Conservation (phyloP, 2,113 vertebrate species). For the Cinclus cinclus region DNA sequence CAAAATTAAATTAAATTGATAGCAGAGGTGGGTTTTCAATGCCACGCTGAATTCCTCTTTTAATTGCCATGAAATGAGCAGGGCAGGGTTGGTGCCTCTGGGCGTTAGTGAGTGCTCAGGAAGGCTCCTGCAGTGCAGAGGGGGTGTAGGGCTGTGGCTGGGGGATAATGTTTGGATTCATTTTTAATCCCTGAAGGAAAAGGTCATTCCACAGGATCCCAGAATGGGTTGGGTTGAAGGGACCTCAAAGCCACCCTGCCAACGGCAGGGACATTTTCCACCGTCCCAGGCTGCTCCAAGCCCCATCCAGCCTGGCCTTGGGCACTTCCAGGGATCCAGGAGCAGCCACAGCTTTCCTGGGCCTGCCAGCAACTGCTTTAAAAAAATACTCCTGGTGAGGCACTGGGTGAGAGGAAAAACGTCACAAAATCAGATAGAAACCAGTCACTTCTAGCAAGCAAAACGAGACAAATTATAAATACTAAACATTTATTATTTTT, state of each 20-base stretch:
- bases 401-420: background rate
- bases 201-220: background rate
- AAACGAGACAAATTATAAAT: constrained; percentile 45
- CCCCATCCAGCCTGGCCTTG: background rate
- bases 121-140: background rate
- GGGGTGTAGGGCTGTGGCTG: background rate
- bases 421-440: background rate
- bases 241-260: background rate
- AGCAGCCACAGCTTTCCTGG: background rate
- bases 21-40: background rate
- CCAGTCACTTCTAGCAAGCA: background rate
- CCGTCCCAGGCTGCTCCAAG: no score
- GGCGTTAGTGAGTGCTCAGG: background rate
- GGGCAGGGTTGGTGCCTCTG: background rate
- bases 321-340: background rate
- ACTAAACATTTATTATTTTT: constrained; percentile 62
- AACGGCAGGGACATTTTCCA: background rate
- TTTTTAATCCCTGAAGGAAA: background rate
- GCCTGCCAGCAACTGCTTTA: background rate
- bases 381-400: background rate
- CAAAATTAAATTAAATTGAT: background rate
- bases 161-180: background rate
- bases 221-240: background rate
- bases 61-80: background rate
- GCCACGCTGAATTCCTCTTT: background rate